phyloP scores from a whole-genome alignment of 2,797 vertebrate genomes.

The Prunella strophiata region DNA sequence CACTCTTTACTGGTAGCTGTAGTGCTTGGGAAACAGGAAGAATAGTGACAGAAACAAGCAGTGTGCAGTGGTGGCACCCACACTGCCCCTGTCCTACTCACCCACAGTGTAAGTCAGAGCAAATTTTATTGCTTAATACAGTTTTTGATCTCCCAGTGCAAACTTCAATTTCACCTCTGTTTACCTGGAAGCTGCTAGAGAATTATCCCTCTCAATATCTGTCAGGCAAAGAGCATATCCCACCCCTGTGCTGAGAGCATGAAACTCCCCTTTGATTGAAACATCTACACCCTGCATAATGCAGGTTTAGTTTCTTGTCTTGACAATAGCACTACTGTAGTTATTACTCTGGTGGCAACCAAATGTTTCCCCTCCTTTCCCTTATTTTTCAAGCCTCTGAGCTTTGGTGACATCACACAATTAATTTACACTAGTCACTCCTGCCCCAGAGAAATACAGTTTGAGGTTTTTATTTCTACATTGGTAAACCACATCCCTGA shows the following conservation, averaged over 20 bases:
- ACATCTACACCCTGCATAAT: not conserved
- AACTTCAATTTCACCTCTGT: not conserved
- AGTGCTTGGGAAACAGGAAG: not conserved
- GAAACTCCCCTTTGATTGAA: not conserved
- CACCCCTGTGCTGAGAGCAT: not conserved
- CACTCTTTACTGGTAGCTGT: not conserved
- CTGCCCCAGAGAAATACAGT: not conserved
- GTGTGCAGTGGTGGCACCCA: not conserved
- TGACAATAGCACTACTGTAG: not conserved
- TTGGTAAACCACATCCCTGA: not conserved
- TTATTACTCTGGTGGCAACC: not conserved
- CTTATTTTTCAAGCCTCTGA: not conserved
- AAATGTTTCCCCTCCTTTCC: not conserved
- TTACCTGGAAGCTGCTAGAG: not conserved
- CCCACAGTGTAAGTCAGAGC: not conserved
- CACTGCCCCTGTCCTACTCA: accelerated
- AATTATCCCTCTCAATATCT: not conserved
- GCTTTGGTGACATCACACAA: not conserved
- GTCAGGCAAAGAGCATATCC: not conserved
- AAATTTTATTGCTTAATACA: not conserved
- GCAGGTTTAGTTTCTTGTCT: not conserved
- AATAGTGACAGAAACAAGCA: constrained; percentile 1
- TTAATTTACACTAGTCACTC: not conserved
- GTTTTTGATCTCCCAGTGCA: not conserved
- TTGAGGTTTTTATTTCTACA: not conserved